phyloP scores from a whole-genome alignment of 2,797 vertebrate genomes.

The Coluber constrictor region DNA sequence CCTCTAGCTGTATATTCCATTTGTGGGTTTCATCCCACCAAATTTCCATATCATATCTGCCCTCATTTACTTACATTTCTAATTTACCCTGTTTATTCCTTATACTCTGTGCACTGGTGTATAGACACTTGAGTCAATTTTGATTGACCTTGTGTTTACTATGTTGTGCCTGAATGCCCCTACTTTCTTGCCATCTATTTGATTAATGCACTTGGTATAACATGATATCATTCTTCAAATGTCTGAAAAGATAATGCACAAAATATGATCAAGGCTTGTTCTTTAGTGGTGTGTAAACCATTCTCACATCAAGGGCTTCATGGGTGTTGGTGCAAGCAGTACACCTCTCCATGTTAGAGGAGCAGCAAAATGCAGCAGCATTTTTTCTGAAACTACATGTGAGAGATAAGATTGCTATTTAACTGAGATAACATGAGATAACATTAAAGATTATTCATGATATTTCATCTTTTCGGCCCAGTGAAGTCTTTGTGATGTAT shows the following conservation, averaged over 20 bases:
- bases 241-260: background rate
- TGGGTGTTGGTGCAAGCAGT: background rate
- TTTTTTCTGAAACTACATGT: background rate
- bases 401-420: background rate
- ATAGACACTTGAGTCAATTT: too few species aligned
- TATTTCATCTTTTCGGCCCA: background rate
- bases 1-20: too few species aligned
- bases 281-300: background rate
- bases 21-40: too few species aligned
- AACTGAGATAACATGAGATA: background rate
- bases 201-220: too few species aligned
- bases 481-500: background rate
- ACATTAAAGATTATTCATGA: background rate
- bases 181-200: too few species aligned
- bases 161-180: too few species aligned
- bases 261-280: background rate
- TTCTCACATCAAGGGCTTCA: background rate
- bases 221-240: background rate
- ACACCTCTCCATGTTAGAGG: background rate
- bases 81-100: too few species aligned
- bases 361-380: background rate
- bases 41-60: too few species aligned
- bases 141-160: too few species aligned
- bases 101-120: too few species aligned
- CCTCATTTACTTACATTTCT: too few species aligned